Base-by-base conservation (phyloP, 2,113 vertebrate species). In the Silurus meridionalis region DNA sequence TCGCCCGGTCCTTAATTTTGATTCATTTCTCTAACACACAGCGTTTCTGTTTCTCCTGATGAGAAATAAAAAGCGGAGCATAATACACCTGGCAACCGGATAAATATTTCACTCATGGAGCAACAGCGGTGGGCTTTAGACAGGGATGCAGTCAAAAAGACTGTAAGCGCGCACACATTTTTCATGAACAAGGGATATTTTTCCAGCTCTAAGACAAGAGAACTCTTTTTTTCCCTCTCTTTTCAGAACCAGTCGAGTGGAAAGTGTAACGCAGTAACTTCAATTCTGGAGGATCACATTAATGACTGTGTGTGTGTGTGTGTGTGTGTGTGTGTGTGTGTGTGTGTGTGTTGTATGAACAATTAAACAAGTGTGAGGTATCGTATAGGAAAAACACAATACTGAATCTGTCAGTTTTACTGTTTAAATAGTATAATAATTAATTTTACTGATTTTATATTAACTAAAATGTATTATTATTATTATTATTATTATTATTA, bases 91-190 rank as follows among this genome's bases (percentile, higher is more conserved):
- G 91, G 92, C 90, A 91, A 91, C 87, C 92, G 90, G 91, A 94
- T 94, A 93, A 94, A 94, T 95, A 93, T 95, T 95, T 95, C 92
- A 95, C 93, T 92, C 91, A 93, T 91, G 90, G 88, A 89, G 90
- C 91, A 88, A 90, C 91, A 90, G 91, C 88, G 87, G 88, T 83
- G 86, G 80, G 67, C 80, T 85, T 57, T 82, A 63, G 21, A 77
- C 64, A 74, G 55, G 21, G 80, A 77, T 23, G 52, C 71, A 87
- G 83, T 83, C 75, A 2, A 83, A 69, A 84, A 89, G 75, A 85
- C 63, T 1, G 75, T 60, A 23, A 71, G 67, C 71, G 37, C 72
- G 64, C 48, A 74, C 64, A 83, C 67, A 80, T 74, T 84, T 87
- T 78, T 84, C 48, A 77, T 21, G 48, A 28, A 67, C 64, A 25